Conservation (phyloP, 2,888 invertebrate species). For the Chironomus tentans region DNA sequence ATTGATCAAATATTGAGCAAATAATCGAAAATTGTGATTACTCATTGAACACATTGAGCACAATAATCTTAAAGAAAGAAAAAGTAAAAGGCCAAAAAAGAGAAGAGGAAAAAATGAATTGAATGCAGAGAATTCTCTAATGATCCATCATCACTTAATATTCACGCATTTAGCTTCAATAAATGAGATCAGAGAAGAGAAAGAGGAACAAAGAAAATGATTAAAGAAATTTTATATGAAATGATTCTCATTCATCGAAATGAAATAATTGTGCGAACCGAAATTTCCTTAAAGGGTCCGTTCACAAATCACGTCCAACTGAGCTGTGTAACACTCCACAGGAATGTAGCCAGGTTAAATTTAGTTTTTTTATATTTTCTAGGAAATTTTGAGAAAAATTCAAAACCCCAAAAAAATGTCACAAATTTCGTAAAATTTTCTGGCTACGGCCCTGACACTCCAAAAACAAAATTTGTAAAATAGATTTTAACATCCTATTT, state of each 20-base stretch:
- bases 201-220: not conserved
- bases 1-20: not conserved
- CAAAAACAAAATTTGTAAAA: no score
- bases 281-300: not conserved
- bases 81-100: not conserved
- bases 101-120: not conserved
- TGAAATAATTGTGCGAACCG: not conserved
- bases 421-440: no score
- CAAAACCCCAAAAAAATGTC: no score
- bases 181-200: not conserved
- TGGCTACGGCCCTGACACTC: no score
- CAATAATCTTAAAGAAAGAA: not conserved
- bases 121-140: not conserved
- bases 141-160: conserved; percentile 8
- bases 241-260: not conserved
- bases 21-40: not conserved
- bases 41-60: not conserved
- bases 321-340: no score
- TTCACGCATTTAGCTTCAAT: conserved; percentile 1
- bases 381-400: no score
- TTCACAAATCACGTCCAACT: no score
- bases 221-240: not conserved
- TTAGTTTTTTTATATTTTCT: no score
- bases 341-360: no score
- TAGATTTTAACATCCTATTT: no score